Evolutionary conservation across 2,797 vertebrate species (phyloP).

Genomic region (Gila robusta): DNA sequence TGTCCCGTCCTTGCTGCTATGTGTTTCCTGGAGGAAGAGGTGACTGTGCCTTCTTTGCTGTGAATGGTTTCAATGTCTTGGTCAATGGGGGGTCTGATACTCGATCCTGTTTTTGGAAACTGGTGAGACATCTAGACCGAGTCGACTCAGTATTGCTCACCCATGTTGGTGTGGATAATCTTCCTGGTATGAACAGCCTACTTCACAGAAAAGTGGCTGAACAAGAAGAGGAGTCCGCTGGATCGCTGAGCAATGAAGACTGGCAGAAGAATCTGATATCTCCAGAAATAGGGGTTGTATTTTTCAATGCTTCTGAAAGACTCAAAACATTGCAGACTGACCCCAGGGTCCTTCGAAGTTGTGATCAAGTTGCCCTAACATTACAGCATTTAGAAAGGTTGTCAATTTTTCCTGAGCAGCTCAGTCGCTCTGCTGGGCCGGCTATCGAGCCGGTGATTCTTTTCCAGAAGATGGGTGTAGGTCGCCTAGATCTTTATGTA

Average conservation of each 20-base stretch:
- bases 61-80: conserved; percentile 93
- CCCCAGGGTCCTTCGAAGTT: conserved; percentile 77
- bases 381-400: conserved; percentile 81
- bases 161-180: conserved; percentile 88
- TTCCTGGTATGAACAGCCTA: conserved; percentile 90
- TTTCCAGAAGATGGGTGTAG: conserved; percentile 96
- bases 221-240: conserved; percentile 76
- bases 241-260: conserved; percentile 72
- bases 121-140: conserved; percentile 93
- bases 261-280: conserved; percentile 88
- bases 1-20: conserved; percentile 95
- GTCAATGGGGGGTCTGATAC: conserved; percentile 92
- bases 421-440: conserved; percentile 74
- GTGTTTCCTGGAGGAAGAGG: conserved; percentile 92
- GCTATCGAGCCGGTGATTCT: conserved; percentile 83
- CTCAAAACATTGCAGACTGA: conserved; percentile 70
- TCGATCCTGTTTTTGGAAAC: conserved; percentile 93
- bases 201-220: conserved; percentile 89
- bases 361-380: conserved; percentile 82
- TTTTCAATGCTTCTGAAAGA: conserved; percentile 84
- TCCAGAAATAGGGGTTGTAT: conserved; percentile 90
- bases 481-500: conserved; percentile 90
- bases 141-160: conserved; percentile 91
- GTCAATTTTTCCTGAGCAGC: conserved; percentile 78
- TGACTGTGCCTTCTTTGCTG: conserved; percentile 91